These are phyloP conservation scores for Leptarthrus brevirostris DNA, from an alignment of 2,888 invertebrate genomes.

Conservation along the genomic window DNA sequence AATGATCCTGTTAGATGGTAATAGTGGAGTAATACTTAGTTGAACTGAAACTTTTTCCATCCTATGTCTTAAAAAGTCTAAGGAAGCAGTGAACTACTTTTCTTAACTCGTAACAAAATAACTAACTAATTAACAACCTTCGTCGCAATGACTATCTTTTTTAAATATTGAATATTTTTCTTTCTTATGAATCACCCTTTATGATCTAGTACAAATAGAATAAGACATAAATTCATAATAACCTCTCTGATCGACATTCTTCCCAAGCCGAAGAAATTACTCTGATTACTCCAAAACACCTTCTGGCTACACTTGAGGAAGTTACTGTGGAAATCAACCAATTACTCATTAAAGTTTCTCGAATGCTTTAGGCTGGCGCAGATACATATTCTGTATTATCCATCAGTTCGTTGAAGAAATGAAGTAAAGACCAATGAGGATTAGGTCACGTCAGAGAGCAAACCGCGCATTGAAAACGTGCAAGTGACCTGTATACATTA, in stretches of 20 bases:
- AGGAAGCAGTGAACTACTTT: too few relatives aligned
- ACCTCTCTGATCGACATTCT: not conserved
- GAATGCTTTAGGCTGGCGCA: not conserved
- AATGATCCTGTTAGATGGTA: too few relatives aligned
- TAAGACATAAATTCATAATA: too few relatives aligned
- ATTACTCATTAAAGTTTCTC: not conserved
- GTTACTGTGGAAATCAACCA: not conserved
- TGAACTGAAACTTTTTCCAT: too few relatives aligned
- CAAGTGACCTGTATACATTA: conserved; percentile 13
- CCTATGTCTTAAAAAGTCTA: too few relatives aligned
- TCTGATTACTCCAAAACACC: not conserved
- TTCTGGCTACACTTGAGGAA: not conserved
- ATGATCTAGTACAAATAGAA: too few relatives aligned
- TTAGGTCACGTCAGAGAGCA: not conserved
- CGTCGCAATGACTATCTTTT: too few relatives aligned
- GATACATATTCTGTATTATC: not conserved
- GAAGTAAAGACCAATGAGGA: not conserved
- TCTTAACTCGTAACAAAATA: too few relatives aligned
- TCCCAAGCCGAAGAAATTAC: not conserved
- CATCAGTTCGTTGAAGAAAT: not conserved
- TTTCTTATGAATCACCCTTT: too few relatives aligned
- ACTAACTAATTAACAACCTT: too few relatives aligned
- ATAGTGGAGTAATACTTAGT: too few relatives aligned
- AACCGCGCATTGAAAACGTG: conserved; percentile 4
- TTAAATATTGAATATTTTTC: too few relatives aligned